Conservation (phyloP, 1,140 invertebrate genomes). For the Gonioctena quinquepunctata region DNA sequence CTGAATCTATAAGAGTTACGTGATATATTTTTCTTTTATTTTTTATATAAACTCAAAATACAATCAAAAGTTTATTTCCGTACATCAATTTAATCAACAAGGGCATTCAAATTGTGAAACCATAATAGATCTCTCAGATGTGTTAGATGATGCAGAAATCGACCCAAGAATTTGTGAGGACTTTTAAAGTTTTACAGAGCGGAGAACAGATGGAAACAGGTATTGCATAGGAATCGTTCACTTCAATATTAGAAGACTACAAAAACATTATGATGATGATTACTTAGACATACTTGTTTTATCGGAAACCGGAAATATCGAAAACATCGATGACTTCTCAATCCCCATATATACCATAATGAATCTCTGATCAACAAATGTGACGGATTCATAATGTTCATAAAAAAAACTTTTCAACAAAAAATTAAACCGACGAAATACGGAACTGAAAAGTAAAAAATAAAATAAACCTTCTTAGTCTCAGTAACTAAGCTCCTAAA, state of each 20-base stretch:
- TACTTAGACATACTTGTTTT: constrained; percentile 4
- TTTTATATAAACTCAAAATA: too few relatives aligned
- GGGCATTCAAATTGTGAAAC: too few relatives aligned
- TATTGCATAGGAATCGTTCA: neutral
- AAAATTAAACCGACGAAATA: too few relatives aligned
- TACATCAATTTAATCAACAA: too few relatives aligned
- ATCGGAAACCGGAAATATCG: neutral
- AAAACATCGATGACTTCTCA: neutral
- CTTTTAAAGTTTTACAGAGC: neutral
- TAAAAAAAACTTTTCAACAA: neutral
- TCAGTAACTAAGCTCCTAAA: too few relatives aligned
- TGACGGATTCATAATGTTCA: constrained; percentile 5
- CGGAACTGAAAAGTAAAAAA: neutral
- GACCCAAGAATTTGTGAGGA: neutral
- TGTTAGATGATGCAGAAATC: neutral
- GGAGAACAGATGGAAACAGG: neutral
- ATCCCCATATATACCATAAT: constrained; percentile 5
- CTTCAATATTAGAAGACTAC: constrained; percentile 7
- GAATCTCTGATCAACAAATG: constrained; percentile 9
- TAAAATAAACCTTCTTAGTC: neutral
- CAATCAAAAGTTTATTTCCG: too few relatives aligned
- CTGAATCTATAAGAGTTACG: too few relatives aligned
- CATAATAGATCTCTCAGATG: neutral
- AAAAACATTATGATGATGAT: constrained; percentile 3
- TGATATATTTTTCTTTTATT: too few relatives aligned